phyloP scores from a whole-genome alignment of 2,888 invertebrate genomes.

The Erebia epiphron region DNA sequence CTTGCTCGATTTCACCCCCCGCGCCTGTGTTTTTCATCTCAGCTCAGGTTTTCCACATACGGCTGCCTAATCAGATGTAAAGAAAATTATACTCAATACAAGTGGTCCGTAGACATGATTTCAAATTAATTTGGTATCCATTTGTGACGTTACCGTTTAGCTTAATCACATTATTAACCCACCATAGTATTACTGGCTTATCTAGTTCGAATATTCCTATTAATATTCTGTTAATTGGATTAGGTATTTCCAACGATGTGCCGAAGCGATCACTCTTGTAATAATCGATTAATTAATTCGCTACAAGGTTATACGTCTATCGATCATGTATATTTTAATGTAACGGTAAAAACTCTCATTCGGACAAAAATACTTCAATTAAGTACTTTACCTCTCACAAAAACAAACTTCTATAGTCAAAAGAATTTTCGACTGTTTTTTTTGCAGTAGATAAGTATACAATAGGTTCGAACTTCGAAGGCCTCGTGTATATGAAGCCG shows the following conservation, averaged over 20 bases:
- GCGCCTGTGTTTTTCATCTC: too few relatives aligned
- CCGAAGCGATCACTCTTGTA: constrained; percentile 7
- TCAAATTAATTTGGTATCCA: background rate
- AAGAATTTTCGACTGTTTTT: too few relatives aligned
- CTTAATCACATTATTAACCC: constrained; percentile 24
- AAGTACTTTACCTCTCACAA: too few relatives aligned
- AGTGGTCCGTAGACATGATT: background rate
- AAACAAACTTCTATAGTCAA: too few relatives aligned
- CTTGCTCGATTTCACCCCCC: too few relatives aligned
- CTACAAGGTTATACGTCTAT: background rate
- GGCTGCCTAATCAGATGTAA: too few relatives aligned
- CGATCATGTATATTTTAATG: background rate
- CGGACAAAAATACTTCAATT: too few relatives aligned
- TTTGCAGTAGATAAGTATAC: too few relatives aligned
- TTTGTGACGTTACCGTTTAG: background rate
- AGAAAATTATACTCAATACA: background rate
- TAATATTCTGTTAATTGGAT: constrained; percentile 33
- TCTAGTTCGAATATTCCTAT: constrained; percentile 26
- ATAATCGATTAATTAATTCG: constrained; percentile 11
- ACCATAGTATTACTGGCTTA: constrained; percentile 23
- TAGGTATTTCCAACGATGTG: constrained; percentile 6
- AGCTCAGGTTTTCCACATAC: too few relatives aligned
- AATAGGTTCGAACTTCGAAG: too few relatives aligned
- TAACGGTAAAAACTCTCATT: too few relatives aligned
- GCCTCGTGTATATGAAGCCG: too few relatives aligned